These are phyloP conservation scores for Prosapia bicincta DNA, from an alignment of 2,888 invertebrate species.

Conservation along the genomic window DNA sequence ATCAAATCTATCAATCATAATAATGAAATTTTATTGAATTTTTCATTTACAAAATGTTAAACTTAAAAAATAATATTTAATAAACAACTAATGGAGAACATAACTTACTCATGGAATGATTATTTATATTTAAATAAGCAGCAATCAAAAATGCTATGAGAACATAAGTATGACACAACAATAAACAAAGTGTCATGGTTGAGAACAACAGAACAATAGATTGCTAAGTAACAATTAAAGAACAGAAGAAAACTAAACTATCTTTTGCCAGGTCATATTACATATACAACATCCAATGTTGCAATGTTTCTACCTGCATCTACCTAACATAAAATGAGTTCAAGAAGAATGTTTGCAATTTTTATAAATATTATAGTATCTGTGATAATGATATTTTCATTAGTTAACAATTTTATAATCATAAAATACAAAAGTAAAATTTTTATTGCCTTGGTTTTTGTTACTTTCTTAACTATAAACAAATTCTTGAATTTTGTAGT, in stretches of 20 bases:
- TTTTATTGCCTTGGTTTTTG: no score
- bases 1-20: no score
- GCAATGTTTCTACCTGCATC: not conserved
- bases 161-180: not conserved
- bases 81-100: not conserved
- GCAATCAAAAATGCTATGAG: not conserved
- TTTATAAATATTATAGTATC: not conserved
- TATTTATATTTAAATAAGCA: not conserved
- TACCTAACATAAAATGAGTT: not conserved
- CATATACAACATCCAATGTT: not conserved
- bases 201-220: not conserved
- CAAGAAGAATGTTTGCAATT: not conserved
- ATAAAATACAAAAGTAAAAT: no score
- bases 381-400: no score
- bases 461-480: no score
- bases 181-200: not conserved
- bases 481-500: no score
- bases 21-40: not conserved
- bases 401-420: no score
- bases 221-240: not conserved
- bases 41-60: not conserved
- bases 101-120: not conserved
- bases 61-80: not conserved
- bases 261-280: not conserved
- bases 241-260: not conserved